These are phyloP conservation scores for Anthoscopus minutus DNA, from an alignment of 2,113 vertebrate genomes.

Conservation along the genomic window DNA sequence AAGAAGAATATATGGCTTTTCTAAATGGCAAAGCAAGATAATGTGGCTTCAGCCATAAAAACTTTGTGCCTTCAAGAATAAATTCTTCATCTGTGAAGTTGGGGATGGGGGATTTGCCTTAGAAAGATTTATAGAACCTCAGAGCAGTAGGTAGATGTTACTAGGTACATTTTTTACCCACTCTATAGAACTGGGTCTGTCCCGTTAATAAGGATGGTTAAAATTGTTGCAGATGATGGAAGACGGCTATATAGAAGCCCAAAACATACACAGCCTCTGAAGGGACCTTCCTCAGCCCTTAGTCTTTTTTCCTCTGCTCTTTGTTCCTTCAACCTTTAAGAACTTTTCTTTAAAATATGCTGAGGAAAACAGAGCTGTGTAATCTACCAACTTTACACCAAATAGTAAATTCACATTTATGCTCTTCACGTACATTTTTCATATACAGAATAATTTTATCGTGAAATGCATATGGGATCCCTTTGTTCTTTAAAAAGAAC, in stretches of 20 bases:
- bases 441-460: neutral
- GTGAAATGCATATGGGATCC: neutral
- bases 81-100: neutral
- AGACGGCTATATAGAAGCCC: neutral
- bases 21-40: neutral
- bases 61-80: accelerated
- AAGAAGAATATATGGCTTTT: neutral
- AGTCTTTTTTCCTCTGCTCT: neutral
- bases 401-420: neutral
- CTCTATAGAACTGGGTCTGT: neutral
- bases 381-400: neutral
- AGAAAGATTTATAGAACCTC: neutral
- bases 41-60: neutral
- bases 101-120: accelerated
- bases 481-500: neutral
- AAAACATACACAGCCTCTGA: neutral
- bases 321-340: neutral
- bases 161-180: neutral
- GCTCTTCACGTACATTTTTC: neutral
- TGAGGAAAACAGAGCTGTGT: neutral
- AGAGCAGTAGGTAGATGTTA: neutral
- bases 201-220: neutral
- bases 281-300: neutral
- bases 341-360: neutral
- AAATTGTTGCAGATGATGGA: neutral